Conservation (phyloP, 1,140 invertebrate species). For the Berghia stephanieae region DNA sequence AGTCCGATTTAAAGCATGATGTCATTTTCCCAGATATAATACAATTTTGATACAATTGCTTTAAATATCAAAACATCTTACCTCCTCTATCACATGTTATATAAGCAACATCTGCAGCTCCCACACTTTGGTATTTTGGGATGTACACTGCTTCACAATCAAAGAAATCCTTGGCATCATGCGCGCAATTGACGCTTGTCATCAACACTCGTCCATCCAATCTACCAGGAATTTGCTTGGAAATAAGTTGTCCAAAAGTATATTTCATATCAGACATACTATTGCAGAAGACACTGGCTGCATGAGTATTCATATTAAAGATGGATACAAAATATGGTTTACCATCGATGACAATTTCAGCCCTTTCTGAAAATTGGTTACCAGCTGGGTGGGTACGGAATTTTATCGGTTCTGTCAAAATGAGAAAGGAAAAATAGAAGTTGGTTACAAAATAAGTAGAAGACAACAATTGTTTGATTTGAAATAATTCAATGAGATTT, state of each 20-base stretch:
- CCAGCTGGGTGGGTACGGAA: slow-evolving; percentile 45
- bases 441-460: too few relatives aligned
- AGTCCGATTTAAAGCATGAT: too few relatives aligned
- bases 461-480: too few relatives aligned
- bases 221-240: too few relatives aligned
- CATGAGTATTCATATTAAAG: slow-evolving; percentile 44
- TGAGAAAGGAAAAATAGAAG: slow-evolving; percentile 6
- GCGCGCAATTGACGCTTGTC: neutral
- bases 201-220: neutral
- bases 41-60: too few relatives aligned
- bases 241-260: neutral
- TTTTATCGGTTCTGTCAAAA: slow-evolving; percentile 39
- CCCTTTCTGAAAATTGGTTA: slow-evolving; percentile 71
- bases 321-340: slow-evolving; percentile 48
- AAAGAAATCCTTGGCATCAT: neutral
- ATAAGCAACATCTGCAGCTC: slow-evolving; percentile 35
- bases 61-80: slow-evolving; percentile 29
- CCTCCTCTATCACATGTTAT: slow-evolving; percentile 52
- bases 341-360: slow-evolving; percentile 74
- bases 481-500: too few relatives aligned
- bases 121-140: slow-evolving; percentile 22
- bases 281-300: slow-evolving; percentile 54
- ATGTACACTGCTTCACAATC: slow-evolving; percentile 11
- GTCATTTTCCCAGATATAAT: too few relatives aligned
- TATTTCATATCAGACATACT: slow-evolving; percentile 26